phyloP scores from a whole-genome alignment of 2,113 vertebrate genomes.

The Podilymbus podiceps region DNA sequence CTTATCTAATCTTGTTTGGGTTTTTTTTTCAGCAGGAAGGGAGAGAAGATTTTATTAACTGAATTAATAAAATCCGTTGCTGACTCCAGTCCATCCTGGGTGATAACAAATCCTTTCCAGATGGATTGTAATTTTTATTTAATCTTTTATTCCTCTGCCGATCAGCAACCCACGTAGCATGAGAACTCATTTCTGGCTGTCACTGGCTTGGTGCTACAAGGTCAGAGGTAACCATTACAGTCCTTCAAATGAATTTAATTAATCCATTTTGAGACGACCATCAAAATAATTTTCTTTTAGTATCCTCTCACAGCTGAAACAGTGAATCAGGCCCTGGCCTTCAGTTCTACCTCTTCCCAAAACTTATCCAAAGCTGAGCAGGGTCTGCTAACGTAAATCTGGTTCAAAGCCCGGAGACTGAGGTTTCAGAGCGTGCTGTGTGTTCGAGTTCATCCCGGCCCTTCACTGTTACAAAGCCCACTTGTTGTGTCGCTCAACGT shows the following conservation, averaged over 20 bases:
- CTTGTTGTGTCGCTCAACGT: background rate
- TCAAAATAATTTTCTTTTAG: background rate
- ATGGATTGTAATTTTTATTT: slow-evolving; percentile 38
- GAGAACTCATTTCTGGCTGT: background rate
- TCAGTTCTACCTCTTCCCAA: background rate
- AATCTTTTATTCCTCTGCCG: background rate
- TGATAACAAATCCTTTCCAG: slow-evolving; percentile 52
- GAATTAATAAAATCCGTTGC: slow-evolving; percentile 53
- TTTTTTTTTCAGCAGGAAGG: background rate
- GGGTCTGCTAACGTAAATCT: background rate
- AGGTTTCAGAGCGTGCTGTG: background rate
- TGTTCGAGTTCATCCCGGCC: background rate
- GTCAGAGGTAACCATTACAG: background rate
- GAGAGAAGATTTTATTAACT: slow-evolving; percentile 42
- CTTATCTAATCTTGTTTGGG: background rate
- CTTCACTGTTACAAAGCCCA: background rate
- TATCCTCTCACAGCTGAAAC: background rate
- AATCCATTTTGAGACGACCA: background rate
- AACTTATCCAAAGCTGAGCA: background rate
- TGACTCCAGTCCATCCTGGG: slow-evolving; percentile 27
- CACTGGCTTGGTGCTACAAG: background rate
- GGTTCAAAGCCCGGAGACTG: background rate
- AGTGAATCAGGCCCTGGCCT: fast-evolving
- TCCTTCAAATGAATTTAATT: background rate
- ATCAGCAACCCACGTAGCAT: background rate